Conservation (phyloP, 37 sponge, comb jelly and placozoan genomes). For the Haliclona indistincta region DNA sequence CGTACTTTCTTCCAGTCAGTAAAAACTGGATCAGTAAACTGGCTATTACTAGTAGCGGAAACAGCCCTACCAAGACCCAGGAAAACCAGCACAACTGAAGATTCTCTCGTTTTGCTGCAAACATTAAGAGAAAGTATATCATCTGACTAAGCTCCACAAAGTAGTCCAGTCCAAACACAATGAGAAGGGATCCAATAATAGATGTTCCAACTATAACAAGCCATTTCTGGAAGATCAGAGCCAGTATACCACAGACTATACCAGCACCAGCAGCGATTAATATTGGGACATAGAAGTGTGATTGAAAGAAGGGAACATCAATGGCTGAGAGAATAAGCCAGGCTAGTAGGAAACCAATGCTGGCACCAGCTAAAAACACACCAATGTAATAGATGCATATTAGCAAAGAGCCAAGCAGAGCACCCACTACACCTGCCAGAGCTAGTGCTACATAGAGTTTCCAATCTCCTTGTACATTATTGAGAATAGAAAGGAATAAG, state of each 20-base stretch:
- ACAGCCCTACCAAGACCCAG: constrained; percentile 41
- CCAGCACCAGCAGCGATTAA: constrained; percentile 12
- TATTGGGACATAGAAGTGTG: constrained; percentile 46
- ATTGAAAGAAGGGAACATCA: constrained; percentile 32
- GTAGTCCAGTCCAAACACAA: constrained; percentile 48
- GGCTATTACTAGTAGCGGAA: constrained; percentile 12
- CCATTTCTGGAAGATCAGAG: constrained; percentile 62
- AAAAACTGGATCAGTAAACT: constrained; percentile 41
- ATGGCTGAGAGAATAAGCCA: constrained; percentile 59
- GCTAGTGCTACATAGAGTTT: constrained; percentile 6
- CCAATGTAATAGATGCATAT: constrained; percentile 69
- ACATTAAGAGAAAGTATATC: constrained; percentile 47
- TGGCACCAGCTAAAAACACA: constrained; percentile 52
- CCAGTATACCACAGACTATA: constrained; percentile 23
- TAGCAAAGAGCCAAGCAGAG: constrained; percentile 27
- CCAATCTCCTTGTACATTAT: not conserved
- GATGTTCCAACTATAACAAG: constrained; percentile 51
- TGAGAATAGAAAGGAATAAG: not conserved
- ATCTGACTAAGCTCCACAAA: constrained; percentile 52
- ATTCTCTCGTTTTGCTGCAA: constrained; percentile 36
- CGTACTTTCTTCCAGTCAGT: constrained; percentile 63
- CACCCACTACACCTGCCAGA: constrained; percentile 23
- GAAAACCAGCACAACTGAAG: constrained; percentile 58
- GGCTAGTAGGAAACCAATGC: constrained; percentile 32
- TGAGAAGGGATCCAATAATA: constrained; percentile 38